Evolutionary conservation across 1,140 invertebrate genomes (phyloP).

Genomic region (Drosophila virilis): DNA sequence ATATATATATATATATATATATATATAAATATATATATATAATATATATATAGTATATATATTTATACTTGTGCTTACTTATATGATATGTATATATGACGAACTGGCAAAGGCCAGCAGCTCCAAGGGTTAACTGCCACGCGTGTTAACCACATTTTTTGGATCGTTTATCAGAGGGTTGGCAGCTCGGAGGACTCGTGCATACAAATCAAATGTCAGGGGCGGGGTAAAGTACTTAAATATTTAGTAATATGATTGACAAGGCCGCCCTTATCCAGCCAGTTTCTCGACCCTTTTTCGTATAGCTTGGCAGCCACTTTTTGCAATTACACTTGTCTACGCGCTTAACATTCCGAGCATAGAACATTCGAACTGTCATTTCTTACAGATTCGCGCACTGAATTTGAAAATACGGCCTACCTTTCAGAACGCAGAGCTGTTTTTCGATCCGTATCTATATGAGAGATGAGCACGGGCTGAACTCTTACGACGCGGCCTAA

Average conservation of each 20-base stretch:
- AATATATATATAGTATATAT: no score
- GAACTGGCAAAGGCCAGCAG: slow-evolving; percentile 6
- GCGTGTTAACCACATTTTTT: slow-evolving; percentile 66
- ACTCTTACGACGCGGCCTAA: no score
- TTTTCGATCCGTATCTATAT: no score
- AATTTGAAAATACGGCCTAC: not conserved
- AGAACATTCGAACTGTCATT: not conserved
- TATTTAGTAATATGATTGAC: slow-evolving; percentile 74
- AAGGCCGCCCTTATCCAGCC: slow-evolving; percentile 6
- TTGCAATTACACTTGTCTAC: slow-evolving; percentile 2
- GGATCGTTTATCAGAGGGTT: slow-evolving; percentile 59
- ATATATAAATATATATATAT: no score
- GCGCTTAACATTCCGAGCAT: not conserved
- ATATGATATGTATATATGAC: not conserved
- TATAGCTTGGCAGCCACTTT: not conserved
- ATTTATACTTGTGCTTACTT: not conserved
- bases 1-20: not conserved
- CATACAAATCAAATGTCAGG: slow-evolving; percentile 52
- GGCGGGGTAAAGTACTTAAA: slow-evolving; percentile 55
- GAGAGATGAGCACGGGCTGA: no score
- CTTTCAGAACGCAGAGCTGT: no score
- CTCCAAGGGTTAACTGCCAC: slow-evolving; percentile 44
- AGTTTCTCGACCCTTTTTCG: not conserved
- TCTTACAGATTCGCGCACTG: not conserved
- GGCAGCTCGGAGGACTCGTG: slow-evolving; percentile 6